These are phyloP conservation scores for Macaria notata DNA, from an alignment of 2,888 invertebrate species.

Conservation along the genomic window DNA sequence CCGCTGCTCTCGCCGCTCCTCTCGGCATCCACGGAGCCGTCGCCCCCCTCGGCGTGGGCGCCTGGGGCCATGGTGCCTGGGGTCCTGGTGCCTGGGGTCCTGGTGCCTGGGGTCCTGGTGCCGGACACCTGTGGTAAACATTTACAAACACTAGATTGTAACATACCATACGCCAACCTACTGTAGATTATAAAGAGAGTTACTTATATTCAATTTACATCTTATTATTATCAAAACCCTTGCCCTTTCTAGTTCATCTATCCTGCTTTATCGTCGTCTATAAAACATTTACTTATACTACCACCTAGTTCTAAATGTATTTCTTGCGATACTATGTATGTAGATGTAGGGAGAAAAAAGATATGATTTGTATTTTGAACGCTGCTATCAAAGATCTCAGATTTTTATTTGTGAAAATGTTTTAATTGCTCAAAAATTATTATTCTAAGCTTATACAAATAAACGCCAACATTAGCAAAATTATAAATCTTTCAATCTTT, in stretches of 20 bases:
- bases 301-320: too few relatives aligned
- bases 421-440: conserved; percentile 6
- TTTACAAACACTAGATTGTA: conserved; percentile 39
- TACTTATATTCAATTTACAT: conserved; percentile 45
- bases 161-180: conserved; percentile 43
- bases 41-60: conserved; percentile 28
- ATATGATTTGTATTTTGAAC: too few relatives aligned
- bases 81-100: conserved; percentile 19
- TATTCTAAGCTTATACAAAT: background rate
- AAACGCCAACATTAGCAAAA: conserved; percentile 4
- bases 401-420: background rate
- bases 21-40: conserved; percentile 34
- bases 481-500: background rate
- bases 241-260: conserved; percentile 12
- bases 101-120: conserved; percentile 35
- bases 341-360: too few relatives aligned
- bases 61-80: conserved; percentile 31
- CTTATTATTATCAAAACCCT: conserved; percentile 29
- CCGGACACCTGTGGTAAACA: conserved; percentile 53
- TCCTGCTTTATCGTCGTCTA: too few relatives aligned
- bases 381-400: too few relatives aligned
- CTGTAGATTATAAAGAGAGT: conserved; percentile 73
- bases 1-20: conserved; percentile 42
- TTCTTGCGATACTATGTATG: too few relatives aligned
- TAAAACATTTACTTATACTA: too few relatives aligned